Evolutionary conservation across 2,113 vertebrate species (phyloP), one percentile per base, ranked within the genome.

Genomic region (Eupsittula cactorum): DNA sequence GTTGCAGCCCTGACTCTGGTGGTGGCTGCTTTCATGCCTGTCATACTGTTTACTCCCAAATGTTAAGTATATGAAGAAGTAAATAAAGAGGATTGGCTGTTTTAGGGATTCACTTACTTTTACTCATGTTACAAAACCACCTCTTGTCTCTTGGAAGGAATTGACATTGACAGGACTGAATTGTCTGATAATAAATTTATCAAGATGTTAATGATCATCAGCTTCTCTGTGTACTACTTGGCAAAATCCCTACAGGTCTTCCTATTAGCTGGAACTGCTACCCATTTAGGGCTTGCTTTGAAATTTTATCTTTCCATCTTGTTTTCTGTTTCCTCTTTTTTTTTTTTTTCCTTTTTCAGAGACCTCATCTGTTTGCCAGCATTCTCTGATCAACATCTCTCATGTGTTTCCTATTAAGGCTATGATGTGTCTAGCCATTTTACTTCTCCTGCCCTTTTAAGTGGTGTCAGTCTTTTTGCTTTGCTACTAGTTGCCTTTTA

Each of bases 231-330:
- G 68, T 81, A 92, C 71, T 96, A 85, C 91, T 95, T 91, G 91
- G 91, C 76, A 91, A 89, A 96, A 95, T 94, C 82, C 39, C 92
- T 91, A 88, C 75, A 95, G 93, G 92, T 93, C 96, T 96, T 96
- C 95, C 91, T 94, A 96, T 96, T 96, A 97, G 95, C 35, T 81
- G 84, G 95, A 86, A 80, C 96, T 97, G 96, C 90, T 96, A 96
- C 92, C 97, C 76, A 95, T 95, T 97, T 95, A 96, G 84, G 59
- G 19, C 15, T 96, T 92, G 91, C 98, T 98, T 97, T 97, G 98
- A 98, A 98, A 98, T 98, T 97, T 98, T 98, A 98, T 98, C 98
- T 98, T 96, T 95, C 85, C 95, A 97, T 97, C 97, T 96, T 97
- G 97, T 98, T 97, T 97, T 86, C 97, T 91, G 96, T 88, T 97